Percentiles rank a stretch among this genome's conserved stretches.
These are phyloP conservation scores for Brachystomella parvula DNA, from an alignment of 1,140 invertebrate species.

Conservation along the genomic window DNA sequence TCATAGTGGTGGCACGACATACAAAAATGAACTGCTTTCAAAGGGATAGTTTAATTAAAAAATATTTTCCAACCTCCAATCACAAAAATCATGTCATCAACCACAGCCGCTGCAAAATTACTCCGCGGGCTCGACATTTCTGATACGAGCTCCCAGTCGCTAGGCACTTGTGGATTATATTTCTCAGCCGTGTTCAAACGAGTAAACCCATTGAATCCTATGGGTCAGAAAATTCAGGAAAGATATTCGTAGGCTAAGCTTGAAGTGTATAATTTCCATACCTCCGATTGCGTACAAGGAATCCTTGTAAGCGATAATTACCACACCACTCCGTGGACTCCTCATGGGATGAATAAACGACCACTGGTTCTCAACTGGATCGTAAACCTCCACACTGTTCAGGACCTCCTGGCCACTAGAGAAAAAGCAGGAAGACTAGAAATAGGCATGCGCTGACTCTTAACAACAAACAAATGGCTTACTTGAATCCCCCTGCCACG, in stretches of 20 bases:
- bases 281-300: slow-evolving; percentile 63
- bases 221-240: no score
- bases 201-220: slow-evolving; percentile 63
- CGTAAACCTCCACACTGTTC: slow-evolving; percentile 56
- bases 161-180: slow-evolving; percentile 57
- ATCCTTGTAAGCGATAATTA: slow-evolving; percentile 60
- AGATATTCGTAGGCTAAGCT: no score
- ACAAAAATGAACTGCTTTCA: background rate
- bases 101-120: slow-evolving; percentile 72
- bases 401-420: slow-evolving; percentile 64
- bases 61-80: slow-evolving; percentile 69
- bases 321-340: slow-evolving; percentile 66
- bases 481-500: slow-evolving; percentile 55
- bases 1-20: background rate
- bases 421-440: background rate
- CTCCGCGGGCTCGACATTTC: slow-evolving; percentile 77
- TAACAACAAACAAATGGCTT: background rate
- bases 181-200: slow-evolving; percentile 57
- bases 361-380: slow-evolving; percentile 59
- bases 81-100: slow-evolving; percentile 70
- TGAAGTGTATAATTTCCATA: no score
- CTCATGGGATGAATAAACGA: slow-evolving; percentile 66
- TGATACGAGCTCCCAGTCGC: slow-evolving; percentile 57
- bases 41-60: background rate
- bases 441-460: slow-evolving; percentile 1